Evolutionary conservation across 2,888 invertebrate species (phyloP).

Genomic region (Kuschelorhynchus macadamiae): DNA sequence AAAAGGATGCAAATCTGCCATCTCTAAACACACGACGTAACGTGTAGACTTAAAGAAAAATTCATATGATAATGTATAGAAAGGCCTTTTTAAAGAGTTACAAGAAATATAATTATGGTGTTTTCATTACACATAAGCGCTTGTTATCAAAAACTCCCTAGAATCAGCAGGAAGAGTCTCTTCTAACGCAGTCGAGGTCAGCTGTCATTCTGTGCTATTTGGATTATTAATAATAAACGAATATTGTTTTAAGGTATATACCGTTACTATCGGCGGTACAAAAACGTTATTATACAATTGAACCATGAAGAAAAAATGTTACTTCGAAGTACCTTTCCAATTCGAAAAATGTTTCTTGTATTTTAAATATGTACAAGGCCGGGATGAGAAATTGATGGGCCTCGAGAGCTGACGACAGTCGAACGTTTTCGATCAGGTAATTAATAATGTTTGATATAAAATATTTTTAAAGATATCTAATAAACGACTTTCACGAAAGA

Average conservation of each 20-base stretch:
- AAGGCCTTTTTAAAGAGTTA: no score
- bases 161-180: constrained; percentile 43
- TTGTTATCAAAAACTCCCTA: constrained; percentile 33
- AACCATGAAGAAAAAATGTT: constrained; percentile 49
- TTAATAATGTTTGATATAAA: constrained; percentile 48
- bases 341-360: constrained; percentile 48
- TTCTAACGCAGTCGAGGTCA: constrained; percentile 50
- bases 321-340: constrained; percentile 39
- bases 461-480: constrained; percentile 36
- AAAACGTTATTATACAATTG: constrained; percentile 48
- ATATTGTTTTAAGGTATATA: constrained; percentile 50
- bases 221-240: constrained; percentile 56
- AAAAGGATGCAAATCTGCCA: no score
- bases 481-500: constrained; percentile 36
- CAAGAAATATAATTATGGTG: no score
- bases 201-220: constrained; percentile 54
- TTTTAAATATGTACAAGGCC: constrained; percentile 45
- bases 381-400: constrained; percentile 43
- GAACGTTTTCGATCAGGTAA: constrained; percentile 38
- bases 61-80: no score
- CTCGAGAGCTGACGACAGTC: constrained; percentile 33
- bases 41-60: no score
- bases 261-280: constrained; percentile 47
- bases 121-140: no score
- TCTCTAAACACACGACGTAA: no score